Evolutionary conservation across 2,888 invertebrate species (phyloP).

Genomic region (Idaea dimidiata): DNA sequence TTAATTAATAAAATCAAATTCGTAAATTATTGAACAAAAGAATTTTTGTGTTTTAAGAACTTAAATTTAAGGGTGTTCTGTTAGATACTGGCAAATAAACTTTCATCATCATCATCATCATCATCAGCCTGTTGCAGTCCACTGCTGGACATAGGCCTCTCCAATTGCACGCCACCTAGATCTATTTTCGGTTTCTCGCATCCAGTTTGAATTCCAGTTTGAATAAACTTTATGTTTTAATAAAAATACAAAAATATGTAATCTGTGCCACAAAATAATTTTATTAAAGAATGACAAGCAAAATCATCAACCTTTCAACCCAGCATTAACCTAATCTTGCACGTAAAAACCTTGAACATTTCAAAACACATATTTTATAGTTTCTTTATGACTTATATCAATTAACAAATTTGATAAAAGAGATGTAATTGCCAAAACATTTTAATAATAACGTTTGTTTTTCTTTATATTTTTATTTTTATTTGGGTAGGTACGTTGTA

Average conservation of each 20-base stretch:
- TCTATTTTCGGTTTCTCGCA: no score
- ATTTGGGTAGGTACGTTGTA: background rate
- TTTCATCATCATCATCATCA: no score
- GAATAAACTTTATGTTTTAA: no score
- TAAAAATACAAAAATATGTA: background rate
- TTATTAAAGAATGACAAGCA: constrained; percentile 5
- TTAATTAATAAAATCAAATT: background rate
- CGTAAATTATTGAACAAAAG: background rate
- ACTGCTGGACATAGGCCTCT: no score
- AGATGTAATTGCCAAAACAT: constrained; percentile 33
- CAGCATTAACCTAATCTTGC: constrained; percentile 5
- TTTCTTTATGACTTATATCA: constrained; percentile 34
- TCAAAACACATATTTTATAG: constrained; percentile 23
- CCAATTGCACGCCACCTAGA: no score
- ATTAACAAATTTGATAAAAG: constrained; percentile 33
- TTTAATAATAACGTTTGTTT: constrained; percentile 22
- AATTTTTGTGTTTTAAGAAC: background rate
- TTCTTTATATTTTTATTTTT: constrained; percentile 14
- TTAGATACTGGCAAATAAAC: background rate
- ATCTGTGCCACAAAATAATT: background rate
- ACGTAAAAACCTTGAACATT: constrained; percentile 12
- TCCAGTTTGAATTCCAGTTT: no score
- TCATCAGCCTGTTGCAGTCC: no score
- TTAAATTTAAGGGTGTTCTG: background rate
- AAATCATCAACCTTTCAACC: constrained; percentile 16